Base-by-base conservation (phyloP, 2,888 invertebrate genomes). In the Netelia inedita region DNA sequence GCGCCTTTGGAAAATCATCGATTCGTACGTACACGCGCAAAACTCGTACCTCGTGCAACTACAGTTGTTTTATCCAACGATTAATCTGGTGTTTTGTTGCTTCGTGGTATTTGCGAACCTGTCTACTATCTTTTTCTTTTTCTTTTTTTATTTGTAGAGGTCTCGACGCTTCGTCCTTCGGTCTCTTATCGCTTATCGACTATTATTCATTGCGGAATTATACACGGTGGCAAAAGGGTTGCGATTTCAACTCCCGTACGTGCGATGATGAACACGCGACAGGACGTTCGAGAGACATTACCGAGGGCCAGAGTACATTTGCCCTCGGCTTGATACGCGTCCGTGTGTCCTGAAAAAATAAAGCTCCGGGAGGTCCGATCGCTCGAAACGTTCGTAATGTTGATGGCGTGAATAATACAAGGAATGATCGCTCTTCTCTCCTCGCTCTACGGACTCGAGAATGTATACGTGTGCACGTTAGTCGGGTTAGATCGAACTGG, bases 131-230 rank as follows among this genome's bases (percentile, higher is more conserved):
- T 23, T 55, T 68, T 72, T 63, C 57, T 78, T 61, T 23, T 50
- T 78, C 82, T 71, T 41, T 82, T 69, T 57, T 5, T 6, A 6
- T 6, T 35, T 35, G 35, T 5, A 35, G 6, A 35, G 35, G 35
- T 35, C 35, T 35, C 35, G 35, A 35, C 35, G 35, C 21, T 28
- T 10, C 59, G 65, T 59, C 71, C 82, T 82, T 66, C 73, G 9
- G 50, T 79, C 73, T 79, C 73, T 79, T 79, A 79, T 79, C 79
- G 79, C 57, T 19, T 66, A 21, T 66, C 65, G 57, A 19, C 50
- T 73, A 79, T 79, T 79, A 79, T 79, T 79, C 72, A 79, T 79
- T 14, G 46, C 57, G 50, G 8, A 55, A 10, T 57, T 57, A 19
- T 66, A 73, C 6, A 19, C 53, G 9, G 35, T 65, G 43, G 9